Conservation (phyloP, 2,888 invertebrate genomes). For the Nomada hirtipes region DNA sequence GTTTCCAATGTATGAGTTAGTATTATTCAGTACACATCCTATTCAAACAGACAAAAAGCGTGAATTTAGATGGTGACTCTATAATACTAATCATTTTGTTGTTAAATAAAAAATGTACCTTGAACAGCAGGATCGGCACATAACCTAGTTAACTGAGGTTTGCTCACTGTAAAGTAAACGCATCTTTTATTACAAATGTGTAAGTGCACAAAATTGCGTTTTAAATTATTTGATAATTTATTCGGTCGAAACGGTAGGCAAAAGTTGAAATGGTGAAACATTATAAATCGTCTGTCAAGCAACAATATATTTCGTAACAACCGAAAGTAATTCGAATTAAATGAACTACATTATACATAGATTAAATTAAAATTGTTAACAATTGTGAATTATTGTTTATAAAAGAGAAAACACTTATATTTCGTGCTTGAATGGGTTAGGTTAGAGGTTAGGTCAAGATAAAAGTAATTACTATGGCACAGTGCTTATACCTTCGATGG, state of each 20-base stretch:
- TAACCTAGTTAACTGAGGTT: constrained; percentile 24
- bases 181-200: neutral
- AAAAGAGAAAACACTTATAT: neutral
- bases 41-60: constrained; percentile 1
- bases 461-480: neutral
- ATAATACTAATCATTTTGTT: neutral
- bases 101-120: constrained; percentile 47
- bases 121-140: neutral
- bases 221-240: neutral
- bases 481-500: constrained; percentile 69
- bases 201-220: neutral
- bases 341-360: too few relatives aligned
- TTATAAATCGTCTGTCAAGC: neutral
- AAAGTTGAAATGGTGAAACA: neutral
- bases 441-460: constrained; percentile 46
- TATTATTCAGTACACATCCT: constrained; percentile 64
- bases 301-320: neutral
- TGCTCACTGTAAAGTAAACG: constrained; percentile 31
- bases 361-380: neutral
- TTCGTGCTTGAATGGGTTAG: constrained; percentile 20
- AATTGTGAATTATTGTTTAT: neutral
- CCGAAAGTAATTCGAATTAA: neutral
- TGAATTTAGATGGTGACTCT: neutral
- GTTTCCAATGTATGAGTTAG: constrained; percentile 65
- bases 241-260: neutral